Evolutionary conservation across 2,113 vertebrate genomes (phyloP).

Genomic region (Australoheros scitulus): DNA sequence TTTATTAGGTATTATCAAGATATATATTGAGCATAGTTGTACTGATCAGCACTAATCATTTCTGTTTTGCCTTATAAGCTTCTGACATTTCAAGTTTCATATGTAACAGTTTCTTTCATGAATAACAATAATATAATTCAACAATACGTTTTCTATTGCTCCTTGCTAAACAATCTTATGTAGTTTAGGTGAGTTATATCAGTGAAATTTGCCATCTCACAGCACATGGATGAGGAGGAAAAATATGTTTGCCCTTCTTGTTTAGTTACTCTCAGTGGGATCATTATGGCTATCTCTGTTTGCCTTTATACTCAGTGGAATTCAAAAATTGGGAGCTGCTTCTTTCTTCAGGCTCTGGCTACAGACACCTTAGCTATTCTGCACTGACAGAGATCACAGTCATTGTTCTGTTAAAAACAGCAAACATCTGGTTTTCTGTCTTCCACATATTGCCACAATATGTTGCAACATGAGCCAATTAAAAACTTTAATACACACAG

Average conservation of each 20-base stretch:
- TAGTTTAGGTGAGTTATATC: background rate
- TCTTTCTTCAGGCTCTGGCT: conserved; percentile 29
- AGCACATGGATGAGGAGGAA: background rate
- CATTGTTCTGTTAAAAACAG: conserved; percentile 67
- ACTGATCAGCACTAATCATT: background rate
- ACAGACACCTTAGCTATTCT: conserved; percentile 29
- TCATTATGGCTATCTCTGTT: conserved; percentile 6
- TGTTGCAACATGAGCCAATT: conserved; percentile 69
- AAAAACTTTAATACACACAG: conserved; percentile 57
- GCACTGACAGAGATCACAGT: conserved; percentile 46
- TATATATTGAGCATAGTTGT: background rate
- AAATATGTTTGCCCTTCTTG: background rate
- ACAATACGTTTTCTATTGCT: background rate
- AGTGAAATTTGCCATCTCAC: background rate
- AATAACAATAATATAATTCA: background rate
- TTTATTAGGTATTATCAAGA: background rate
- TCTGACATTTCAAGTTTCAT: background rate
- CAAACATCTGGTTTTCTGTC: conserved; percentile 71
- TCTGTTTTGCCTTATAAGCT: background rate
- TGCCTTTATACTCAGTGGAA: conserved; percentile 11
- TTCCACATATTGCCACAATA: conserved; percentile 69
- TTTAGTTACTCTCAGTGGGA: conserved; percentile 10
- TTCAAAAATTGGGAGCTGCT: conserved; percentile 3
- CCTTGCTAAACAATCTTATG: background rate
- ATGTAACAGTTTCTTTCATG: background rate